Percentiles rank a stretch among this genome's conserved stretches.
Conservation (phyloP, 1,140 invertebrate genomes). For the Euglossa dilemma region DNA sequence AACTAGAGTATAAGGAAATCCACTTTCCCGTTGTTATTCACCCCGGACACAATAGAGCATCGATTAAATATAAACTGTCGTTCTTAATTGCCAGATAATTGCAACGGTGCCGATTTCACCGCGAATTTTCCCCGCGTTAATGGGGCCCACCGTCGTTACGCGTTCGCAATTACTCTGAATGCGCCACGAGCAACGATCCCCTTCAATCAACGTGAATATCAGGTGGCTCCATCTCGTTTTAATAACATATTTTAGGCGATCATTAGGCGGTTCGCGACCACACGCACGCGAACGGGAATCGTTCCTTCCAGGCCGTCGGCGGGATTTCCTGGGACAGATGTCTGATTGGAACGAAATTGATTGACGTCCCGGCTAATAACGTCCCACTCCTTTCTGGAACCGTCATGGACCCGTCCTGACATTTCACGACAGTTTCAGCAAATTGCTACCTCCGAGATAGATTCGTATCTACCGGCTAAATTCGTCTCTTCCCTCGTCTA, state of each 20-base stretch:
- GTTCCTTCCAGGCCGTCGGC: background rate
- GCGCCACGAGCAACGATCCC: conserved; percentile 10
- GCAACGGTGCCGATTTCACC: background rate
- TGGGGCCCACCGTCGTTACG: background rate
- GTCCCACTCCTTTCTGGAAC: conserved; percentile 35
- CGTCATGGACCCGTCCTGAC: background rate
- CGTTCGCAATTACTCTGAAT: conserved; percentile 44
- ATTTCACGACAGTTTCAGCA: conserved; percentile 48
- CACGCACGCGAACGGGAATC: conserved; percentile 38
- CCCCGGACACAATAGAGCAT: background rate
- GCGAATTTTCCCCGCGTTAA: background rate
- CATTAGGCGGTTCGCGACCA: conserved; percentile 59
- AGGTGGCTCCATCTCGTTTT: conserved; percentile 22
- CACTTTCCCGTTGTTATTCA: background rate
- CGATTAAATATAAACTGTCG: background rate
- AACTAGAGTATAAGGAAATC: background rate
- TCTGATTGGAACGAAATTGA: conserved; percentile 65
- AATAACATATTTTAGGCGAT: conserved; percentile 71
- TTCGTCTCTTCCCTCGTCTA: conserved; percentile 53
- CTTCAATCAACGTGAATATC: conserved; percentile 33
- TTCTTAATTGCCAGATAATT: conserved; percentile 8
- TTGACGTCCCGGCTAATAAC: conserved; percentile 71
- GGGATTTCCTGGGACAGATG: conserved; percentile 21
- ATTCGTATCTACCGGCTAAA: conserved; percentile 49
- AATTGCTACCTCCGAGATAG: conserved; percentile 32